Base-by-base conservation (phyloP, 2,113 vertebrate genomes). In the Terrapene triunguis region DNA sequence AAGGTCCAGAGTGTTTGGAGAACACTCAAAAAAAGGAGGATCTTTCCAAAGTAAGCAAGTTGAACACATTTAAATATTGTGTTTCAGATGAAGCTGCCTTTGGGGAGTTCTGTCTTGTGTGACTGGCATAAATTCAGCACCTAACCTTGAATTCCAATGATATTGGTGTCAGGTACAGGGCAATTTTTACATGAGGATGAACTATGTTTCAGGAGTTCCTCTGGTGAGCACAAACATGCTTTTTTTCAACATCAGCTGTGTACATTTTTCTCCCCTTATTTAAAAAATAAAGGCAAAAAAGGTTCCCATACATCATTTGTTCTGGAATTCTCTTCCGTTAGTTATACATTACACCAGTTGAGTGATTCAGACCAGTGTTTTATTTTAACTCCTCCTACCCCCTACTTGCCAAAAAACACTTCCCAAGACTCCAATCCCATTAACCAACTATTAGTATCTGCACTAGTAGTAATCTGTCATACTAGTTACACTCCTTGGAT, bases 21-120 rank as follows among this genome's bases (percentile, higher is more conserved):
- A 1, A 22, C 6, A 11, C 8, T 1, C 1, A 5, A 51, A 50
- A 29, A 5, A 0, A 0, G 9, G 8, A 3, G 29, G n/a, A 38
- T 38, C 17, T 21, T 50, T 22, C 3, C 35, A 17, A 81, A 38
- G 44, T 1, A 69, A 78, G 22, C 24, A 78, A 78, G 65, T 47
- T 27, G 74, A 25, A 47, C 22, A 8, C 24, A 78, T 47, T 78
- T 47, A 78, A 27, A 27, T 78, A 42, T 25, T 24, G 38, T 76
- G 24, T 76, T 3, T 5, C 9, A 76, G 22, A 13, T 7, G 5
- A 25, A 25, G 22, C 25, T 78, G 24, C 13, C 44, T 47, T 47
- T 16, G 7, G 10, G 5, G 42, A 78, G 11, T 22, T 48, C 6
- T 55, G 22, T 69, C 84, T 3, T 12, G 2, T n/a, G 1, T 74